phyloP scores from a whole-genome alignment of 2,888 invertebrate species.

The Cantharis rufa region DNA sequence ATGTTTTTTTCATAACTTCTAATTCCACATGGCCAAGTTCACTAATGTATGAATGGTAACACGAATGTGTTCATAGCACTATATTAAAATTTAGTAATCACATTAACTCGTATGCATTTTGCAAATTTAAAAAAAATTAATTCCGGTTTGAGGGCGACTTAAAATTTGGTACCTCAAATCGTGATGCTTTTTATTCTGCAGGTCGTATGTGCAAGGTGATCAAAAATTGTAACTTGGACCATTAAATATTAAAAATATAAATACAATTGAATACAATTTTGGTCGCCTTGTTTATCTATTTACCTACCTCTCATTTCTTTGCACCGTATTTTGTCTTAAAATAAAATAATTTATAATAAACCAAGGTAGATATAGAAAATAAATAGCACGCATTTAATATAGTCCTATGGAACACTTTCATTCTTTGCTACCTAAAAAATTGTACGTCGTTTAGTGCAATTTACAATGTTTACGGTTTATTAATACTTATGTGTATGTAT shows the following conservation, averaged over 20 bases:
- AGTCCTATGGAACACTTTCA: slow-evolving; percentile 49
- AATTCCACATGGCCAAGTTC: slow-evolving; percentile 58
- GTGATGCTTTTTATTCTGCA: not conserved
- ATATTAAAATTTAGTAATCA: slow-evolving; percentile 41
- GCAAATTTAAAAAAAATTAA: not conserved
- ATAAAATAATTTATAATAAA: not conserved
- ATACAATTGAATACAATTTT: not conserved
- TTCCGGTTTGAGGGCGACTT: not conserved
- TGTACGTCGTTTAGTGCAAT: slow-evolving; percentile 26
- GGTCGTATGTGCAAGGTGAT: not conserved
- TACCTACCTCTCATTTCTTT: not conserved
- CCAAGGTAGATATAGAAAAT: not conserved
- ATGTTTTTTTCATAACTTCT: slow-evolving; percentile 39
- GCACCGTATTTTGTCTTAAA: not conserved
- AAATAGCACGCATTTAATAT: slow-evolving; percentile 46
- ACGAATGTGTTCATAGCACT: slow-evolving; percentile 51
- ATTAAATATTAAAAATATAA: too few species aligned
- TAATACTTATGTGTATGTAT: slow-evolving; percentile 44
- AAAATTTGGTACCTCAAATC: not conserved
- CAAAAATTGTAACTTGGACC: not conserved
- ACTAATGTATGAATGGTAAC: slow-evolving; percentile 49
- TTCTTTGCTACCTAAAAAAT: slow-evolving; percentile 39
- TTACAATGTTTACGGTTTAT: slow-evolving; percentile 30
- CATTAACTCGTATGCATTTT: slow-evolving; percentile 2
- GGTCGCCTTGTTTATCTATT: not conserved